Percentiles rank a stretch among this genome's conserved stretches.
phyloP scores from a whole-genome alignment of 2,888 invertebrate species.

The Microplitis manilae region DNA sequence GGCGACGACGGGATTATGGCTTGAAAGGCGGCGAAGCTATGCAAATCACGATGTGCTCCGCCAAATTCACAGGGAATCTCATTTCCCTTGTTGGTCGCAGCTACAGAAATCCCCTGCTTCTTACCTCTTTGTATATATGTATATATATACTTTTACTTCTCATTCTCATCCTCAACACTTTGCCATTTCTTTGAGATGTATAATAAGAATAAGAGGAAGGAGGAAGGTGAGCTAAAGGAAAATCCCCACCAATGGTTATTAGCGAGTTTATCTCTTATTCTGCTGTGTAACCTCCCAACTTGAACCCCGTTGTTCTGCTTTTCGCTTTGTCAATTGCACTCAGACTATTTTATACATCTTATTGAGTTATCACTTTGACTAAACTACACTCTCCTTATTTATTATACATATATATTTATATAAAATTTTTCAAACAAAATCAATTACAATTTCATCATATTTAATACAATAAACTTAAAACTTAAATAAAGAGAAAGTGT shows the following conservation, averaged over 20 bases:
- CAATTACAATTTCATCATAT: too few relatives aligned
- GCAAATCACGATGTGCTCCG: constrained; percentile 47
- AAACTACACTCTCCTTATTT: too few relatives aligned
- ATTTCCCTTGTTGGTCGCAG: constrained; percentile 31
- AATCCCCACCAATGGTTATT: constrained; percentile 25
- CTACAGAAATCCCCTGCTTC: constrained; percentile 22
- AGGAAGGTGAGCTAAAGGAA: neutral
- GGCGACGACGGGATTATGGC: constrained; percentile 46
- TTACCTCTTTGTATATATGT: neutral
- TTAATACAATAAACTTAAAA: too few relatives aligned
- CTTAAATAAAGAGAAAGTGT: too few relatives aligned
- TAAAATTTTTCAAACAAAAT: too few relatives aligned
- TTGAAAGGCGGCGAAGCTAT: constrained; percentile 47
- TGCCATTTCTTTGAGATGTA: constrained; percentile 31
- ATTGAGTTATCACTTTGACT: too few relatives aligned
- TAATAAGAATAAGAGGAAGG: neutral
- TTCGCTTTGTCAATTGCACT: constrained; percentile 14
- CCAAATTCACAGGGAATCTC: constrained; percentile 34
- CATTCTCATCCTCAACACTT: neutral
- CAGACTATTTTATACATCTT: neutral
- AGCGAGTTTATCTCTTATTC: constrained; percentile 19
- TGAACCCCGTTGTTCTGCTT: constrained; percentile 5
- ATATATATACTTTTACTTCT: neutral
- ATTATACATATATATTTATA: too few relatives aligned
- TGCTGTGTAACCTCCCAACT: too few relatives aligned